Evolutionary conservation across 2,888 invertebrate species (phyloP), one percentile per base, ranked within the genome.

Genomic region (Coenonympha glycerion): DNA sequence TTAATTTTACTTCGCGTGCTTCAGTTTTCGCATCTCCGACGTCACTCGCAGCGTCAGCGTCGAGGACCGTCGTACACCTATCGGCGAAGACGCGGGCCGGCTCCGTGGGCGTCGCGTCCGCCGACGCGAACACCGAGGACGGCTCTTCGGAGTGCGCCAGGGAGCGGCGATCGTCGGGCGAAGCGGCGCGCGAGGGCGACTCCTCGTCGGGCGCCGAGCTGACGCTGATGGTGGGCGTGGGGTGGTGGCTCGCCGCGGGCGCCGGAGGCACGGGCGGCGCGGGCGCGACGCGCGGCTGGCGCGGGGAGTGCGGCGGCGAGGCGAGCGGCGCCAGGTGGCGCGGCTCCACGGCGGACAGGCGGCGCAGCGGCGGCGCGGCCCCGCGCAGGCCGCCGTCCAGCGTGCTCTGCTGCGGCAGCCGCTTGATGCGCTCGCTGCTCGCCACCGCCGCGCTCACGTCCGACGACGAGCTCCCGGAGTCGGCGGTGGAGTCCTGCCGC

Each of bases 391-490:
- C 90, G 36, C 90, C 90, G 66, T 92, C 92, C 39, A 92, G 79
- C 34, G 91, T 92, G 73, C 90, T 90, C 76, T 91, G 92, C 63
- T 92, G 90, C 44, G 89, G 89, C 55, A 93, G 81, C 30, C 91
- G 90, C 53, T 84, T 56, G 89, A 90, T 18, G 85, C 82, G 37
- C 88, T 89, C 70, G 89, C 90, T 54, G 37, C 88, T 83, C 2
- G 57, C 91, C 88, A 60, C 79, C 40, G 90, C 87, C 2, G 80
- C 69, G 70, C 92, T 92, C 56, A 92, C 89, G 71, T 94, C 94
- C 15, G 93, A 93, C 8, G 92, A 92, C n/a, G 92, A 92, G 68
- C 91, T 91, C 66, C 90, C 92, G 11, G 92, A 92, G 74, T 92
- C 92, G 36, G 92, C 77, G 9, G 89, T 82, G 3, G 92, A 92